Evolutionary conservation across 1,140 invertebrate genomes (phyloP), one percentile per base, ranked within the genome.

Genomic region (Dolichoris vasculosae): DNA sequence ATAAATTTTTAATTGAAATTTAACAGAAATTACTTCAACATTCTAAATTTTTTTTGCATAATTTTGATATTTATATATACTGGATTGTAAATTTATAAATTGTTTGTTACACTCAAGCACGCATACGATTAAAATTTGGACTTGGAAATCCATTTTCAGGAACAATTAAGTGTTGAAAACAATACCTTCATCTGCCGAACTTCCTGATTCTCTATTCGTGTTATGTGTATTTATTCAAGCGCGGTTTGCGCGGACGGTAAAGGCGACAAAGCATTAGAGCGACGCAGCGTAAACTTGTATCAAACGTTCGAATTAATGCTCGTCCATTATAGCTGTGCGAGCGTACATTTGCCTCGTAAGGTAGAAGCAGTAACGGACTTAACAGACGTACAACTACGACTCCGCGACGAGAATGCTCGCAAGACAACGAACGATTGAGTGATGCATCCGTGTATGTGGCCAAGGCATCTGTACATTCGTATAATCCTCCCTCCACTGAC

Each of bases 381-480:
- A 69, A 17, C 64, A 35, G 64, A 43, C 69, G 69, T 43, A 26
- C 35, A 20, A 35, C 69, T 59, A 6, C 55, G 9, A 43, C 35
- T 4, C 23, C 38, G 59, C 55, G 30, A 38, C 75, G 17, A 8
- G 38, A 38, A 76, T 78, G 77, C 83, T 78, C 26, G 51, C 40
- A 84, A 84, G 83, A 84, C 82, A 84, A 76, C 76, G 46, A 84
- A 76, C 76, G 46, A 79, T 71, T 84, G 15, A 76, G 69, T 30
- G 40, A 40, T 26, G 32, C 80, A 81, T 30, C 73, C 67, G 87
- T 87, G 88, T 51, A 38, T 78, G 67, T 76, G 43, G 11, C 15
- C n/a, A 75, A 76, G 88, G 87, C 87, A 87, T 88, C 82, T 79
- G 81, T 69, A 84, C 84, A 80, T 86, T 86, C 86, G 85, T 86